phyloP scores from a whole-genome alignment of 2,888 invertebrate species.

The Caenorhabditis sp. region DNA sequence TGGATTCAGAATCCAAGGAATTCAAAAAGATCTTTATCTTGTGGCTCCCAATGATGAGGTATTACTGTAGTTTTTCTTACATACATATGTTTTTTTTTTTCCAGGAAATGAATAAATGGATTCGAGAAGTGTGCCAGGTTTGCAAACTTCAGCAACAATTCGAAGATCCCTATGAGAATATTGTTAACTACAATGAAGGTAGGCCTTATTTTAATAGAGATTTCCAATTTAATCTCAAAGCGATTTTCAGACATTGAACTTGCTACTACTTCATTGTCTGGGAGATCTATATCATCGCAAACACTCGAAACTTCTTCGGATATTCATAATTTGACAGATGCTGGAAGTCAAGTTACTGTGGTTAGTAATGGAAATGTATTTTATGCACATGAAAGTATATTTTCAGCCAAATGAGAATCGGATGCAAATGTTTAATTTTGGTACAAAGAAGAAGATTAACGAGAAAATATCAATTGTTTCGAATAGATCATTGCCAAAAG shows the following conservation, averaged over 20 bases:
- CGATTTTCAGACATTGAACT: not conserved
- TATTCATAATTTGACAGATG: not conserved
- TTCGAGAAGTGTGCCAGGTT: conserved; percentile 28
- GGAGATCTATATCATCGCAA: conserved; percentile 29
- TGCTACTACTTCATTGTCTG: conserved; percentile 18
- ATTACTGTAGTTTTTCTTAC: not conserved
- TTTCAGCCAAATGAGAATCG: not conserved
- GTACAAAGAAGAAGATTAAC: not conserved
- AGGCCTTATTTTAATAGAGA: too few relatives aligned
- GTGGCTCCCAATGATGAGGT: conserved; percentile 22
- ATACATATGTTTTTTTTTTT: not conserved
- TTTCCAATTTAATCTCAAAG: too few relatives aligned
- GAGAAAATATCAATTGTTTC: not conserved
- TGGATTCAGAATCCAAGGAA: conserved; percentile 12
- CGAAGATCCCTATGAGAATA: not conserved
- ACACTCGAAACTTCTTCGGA: conserved; percentile 21
- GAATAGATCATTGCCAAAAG: not conserved
- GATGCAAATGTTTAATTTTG: not conserved
- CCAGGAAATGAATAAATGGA: conserved; percentile 30
- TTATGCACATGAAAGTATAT: not conserved
- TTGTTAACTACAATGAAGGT: not conserved
- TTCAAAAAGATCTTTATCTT: conserved; percentile 29
- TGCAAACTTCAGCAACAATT: conserved; percentile 21
- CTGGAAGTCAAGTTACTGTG: not conserved
- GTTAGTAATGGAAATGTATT: not conserved